A percentile compares a stretch with the other conserved stretches of the same genome.
Conservation (phyloP, 2,888 invertebrate genomes). For the Flexamia atlantica region DNA sequence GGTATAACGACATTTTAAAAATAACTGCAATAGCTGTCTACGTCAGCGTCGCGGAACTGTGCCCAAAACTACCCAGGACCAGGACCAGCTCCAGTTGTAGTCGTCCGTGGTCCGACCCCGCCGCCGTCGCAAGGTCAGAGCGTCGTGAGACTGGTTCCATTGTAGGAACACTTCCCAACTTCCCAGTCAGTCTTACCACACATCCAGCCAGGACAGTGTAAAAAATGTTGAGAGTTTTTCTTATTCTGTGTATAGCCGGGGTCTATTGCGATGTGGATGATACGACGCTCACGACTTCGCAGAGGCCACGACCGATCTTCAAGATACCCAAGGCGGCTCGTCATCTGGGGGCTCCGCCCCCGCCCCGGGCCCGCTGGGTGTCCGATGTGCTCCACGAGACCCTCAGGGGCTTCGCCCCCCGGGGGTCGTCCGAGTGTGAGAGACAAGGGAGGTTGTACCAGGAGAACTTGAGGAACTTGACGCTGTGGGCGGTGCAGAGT, state of each 20-base stretch:
- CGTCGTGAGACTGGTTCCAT: constrained; percentile 10
- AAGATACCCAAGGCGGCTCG: constrained; percentile 22
- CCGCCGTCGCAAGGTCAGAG: neutral
- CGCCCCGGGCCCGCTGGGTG: constrained; percentile 35
- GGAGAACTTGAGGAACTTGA: constrained; percentile 38
- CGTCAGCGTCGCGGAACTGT: too few species aligned
- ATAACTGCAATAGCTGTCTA: too few species aligned
- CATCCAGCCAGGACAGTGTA: too few species aligned
- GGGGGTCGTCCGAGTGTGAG: constrained; percentile 13
- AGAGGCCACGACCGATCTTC: neutral
- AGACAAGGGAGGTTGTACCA: constrained; percentile 31
- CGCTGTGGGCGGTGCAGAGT: constrained; percentile 61
- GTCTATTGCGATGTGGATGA: neutral
- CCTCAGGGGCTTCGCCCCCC: neutral
- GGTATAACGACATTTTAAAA: too few species aligned
- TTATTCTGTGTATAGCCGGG: neutral
- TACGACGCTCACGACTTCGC: neutral
- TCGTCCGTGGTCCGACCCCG: neutral
- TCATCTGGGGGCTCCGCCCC: neutral
- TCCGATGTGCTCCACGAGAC: constrained; percentile 11
- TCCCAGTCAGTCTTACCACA: too few species aligned
- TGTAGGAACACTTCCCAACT: neutral
- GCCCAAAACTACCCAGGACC: too few species aligned
- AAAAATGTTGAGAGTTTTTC: neutral
- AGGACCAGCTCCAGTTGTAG: neutral